Evolutionary conservation across 2,113 vertebrate genomes (phyloP).

Genomic region (Bos indicus): DNA sequence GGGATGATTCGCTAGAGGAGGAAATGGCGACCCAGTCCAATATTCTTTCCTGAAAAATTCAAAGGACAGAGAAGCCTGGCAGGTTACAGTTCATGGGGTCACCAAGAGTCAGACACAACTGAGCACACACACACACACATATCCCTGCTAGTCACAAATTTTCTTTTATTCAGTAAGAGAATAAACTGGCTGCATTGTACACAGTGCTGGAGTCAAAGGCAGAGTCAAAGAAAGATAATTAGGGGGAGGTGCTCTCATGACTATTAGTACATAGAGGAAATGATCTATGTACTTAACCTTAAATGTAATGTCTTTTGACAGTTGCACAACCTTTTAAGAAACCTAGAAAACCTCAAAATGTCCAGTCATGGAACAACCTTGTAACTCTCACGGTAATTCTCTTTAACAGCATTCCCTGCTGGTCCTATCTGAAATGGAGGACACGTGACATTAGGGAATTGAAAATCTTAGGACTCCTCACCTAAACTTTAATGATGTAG

Average conservation of each 20-base stretch:
- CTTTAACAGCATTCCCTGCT: background rate
- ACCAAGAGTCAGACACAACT: background rate
- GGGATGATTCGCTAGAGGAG: background rate
- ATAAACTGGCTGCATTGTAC: background rate
- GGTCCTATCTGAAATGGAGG: background rate
- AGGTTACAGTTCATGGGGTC: background rate
- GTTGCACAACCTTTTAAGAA: background rate
- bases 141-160: background rate
- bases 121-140: background rate
- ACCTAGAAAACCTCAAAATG: slow-evolving; percentile 2
- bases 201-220: background rate
- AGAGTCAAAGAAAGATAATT: background rate
- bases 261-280: background rate
- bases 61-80: background rate
- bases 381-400: background rate
- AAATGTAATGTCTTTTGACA: background rate
- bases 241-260: background rate
- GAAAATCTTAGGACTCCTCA: background rate
- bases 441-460: background rate
- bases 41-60: background rate
- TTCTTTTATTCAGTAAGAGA: background rate
- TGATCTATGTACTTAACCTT: background rate
- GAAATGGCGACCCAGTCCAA: background rate
- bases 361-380: background rate
- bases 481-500: background rate